Percentiles rank a stretch among this genome's conserved stretches.
phyloP scores from a whole-genome alignment of 2,113 vertebrate species.

The Sprattus sprattus region DNA sequence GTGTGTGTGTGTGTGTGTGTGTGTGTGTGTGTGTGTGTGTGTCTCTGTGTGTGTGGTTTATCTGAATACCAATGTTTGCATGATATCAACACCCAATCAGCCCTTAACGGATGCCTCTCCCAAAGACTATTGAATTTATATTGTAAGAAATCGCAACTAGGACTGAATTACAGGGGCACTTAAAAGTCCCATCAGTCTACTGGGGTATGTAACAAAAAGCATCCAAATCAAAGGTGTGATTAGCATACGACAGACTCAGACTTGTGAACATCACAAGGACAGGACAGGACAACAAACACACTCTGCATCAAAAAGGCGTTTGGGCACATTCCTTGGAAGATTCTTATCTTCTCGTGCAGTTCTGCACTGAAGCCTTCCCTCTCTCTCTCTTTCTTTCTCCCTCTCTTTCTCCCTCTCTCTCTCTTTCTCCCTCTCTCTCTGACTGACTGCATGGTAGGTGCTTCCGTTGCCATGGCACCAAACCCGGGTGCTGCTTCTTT shows the following conservation, averaged over 20 bases:
- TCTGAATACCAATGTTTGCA: background rate
- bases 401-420: conserved; percentile 44
- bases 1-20: no score
- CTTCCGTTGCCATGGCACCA: conserved; percentile 76
- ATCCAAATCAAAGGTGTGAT: background rate
- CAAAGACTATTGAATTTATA: background rate
- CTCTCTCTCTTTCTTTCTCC: background rate
- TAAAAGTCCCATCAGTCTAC: background rate
- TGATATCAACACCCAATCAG: background rate
- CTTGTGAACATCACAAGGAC: background rate
- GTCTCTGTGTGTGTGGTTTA: no score
- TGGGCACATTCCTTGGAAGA: background rate
- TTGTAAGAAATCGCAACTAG: background rate
- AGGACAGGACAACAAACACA: background rate
- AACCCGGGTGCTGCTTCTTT: conserved; percentile 66
- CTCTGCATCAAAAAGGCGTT: background rate
- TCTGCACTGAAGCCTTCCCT: background rate
- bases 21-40: no score
- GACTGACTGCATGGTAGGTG: conserved; percentile 63
- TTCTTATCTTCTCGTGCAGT: background rate
- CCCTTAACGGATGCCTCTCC: background rate
- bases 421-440: conserved; percentile 51
- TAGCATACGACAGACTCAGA: background rate
- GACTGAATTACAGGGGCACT: background rate
- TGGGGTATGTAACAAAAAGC: background rate